Evolutionary conservation across 2,113 vertebrate genomes (phyloP), one percentile per base, ranked within the genome.

Genomic region (Copsychus sechellarum): DNA sequence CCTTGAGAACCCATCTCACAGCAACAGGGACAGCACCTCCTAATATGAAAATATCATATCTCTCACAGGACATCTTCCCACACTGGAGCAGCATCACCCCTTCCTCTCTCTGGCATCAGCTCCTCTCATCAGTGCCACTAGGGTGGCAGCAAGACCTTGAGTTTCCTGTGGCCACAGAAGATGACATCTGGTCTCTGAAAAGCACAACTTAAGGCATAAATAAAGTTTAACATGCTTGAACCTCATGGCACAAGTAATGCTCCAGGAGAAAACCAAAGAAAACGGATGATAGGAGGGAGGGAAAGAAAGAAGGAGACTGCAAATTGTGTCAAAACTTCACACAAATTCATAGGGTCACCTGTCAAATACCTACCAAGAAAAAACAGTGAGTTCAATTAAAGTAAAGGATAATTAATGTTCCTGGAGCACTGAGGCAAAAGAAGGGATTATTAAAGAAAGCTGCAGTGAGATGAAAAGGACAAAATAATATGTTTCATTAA

Each of bases 401-500:
- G 62, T 23, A 62, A 74, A 74, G n/a, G 65, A 65, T 95, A 89
- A 95, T 90, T 78, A 95, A 67, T 13, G 5, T 62, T 92, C 87
- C 82, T 64, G 84, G 71, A 95, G 79, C 92, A 88, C 77, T 58
- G 67, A 65, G 82, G 66, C 62, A 94, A 88, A 96, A 94, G 42
- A n/a, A 88, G 36, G n/a, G 74, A 81, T 79, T 62, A 79, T 79
- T 70, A 95, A 90, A 86, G 89, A 92, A 86, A 78, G 50, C 17
- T 60, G 71, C 82, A 85, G 85, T 82, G 77, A 93, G 91, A 95
- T 74, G 86, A 82, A 94, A 90, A 93, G 60, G 81, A 92, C 76
- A 81, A 91, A 96, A 96, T 86, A 95, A 29, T 85, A 96, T 11
- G 69, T 83, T 73, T 71, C 47, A 61, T 43, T 53, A 94, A 93